Percentiles rank a stretch among this genome's conserved stretches.
phyloP scores from a whole-genome alignment of 2,888 invertebrate species.

The Acheta domesticus region DNA sequence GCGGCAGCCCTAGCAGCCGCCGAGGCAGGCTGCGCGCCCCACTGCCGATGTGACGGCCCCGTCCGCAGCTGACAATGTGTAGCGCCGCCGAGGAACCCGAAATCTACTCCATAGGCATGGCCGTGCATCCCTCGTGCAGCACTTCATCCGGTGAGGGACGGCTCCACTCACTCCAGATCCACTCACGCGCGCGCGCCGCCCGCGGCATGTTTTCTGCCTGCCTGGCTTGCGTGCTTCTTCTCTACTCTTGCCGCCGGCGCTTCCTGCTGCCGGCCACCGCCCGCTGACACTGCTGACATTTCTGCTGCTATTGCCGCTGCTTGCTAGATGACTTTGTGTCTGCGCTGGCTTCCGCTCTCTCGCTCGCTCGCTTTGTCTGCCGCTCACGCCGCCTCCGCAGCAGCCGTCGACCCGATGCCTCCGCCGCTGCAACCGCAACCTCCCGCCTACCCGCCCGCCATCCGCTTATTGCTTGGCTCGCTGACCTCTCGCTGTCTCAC shows the following conservation, averaged over 20 bases:
- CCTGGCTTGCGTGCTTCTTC: neutral
- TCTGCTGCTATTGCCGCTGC: too few relatives aligned
- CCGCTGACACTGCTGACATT: too few relatives aligned
- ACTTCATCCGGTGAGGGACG: constrained; percentile 71
- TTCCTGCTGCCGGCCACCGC: too few relatives aligned
- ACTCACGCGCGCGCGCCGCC: neutral
- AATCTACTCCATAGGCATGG: constrained; percentile 85
- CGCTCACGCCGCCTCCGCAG: neutral
- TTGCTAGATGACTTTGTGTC: too few relatives aligned
- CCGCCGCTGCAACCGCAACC: neutral
- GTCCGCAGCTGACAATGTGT: constrained; percentile 27
- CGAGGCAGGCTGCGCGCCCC: neutral
- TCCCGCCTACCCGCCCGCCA: neutral
- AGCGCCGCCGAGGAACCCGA: constrained; percentile 53
- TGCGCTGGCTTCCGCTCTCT: too few relatives aligned
- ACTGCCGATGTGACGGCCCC: neutral
- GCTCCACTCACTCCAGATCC: neutral
- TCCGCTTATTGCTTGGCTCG: too few relatives aligned
- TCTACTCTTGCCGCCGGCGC: too few relatives aligned
- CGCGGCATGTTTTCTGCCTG: neutral
- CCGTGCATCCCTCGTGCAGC: constrained; percentile 66
- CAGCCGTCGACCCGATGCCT: neutral
- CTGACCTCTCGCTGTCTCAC: too few relatives aligned
- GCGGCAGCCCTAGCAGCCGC: too few relatives aligned
- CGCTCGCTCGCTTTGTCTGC: neutral